phyloP scores from a whole-genome alignment of 2,888 invertebrate genomes.

The Yponomeuta sedellus region DNA sequence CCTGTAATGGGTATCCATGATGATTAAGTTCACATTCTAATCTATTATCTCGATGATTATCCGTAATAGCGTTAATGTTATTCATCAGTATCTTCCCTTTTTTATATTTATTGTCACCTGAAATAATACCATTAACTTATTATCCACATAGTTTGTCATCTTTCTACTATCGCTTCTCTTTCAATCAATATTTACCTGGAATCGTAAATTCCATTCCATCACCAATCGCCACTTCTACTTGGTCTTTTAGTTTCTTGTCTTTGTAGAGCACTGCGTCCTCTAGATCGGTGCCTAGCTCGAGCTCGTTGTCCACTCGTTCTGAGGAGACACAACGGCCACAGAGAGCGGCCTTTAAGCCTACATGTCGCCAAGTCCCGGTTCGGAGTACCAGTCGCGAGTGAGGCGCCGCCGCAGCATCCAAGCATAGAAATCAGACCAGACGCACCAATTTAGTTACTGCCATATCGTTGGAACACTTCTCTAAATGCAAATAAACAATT shows the following conservation, averaged over 20 bases:
- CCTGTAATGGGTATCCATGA: constrained; percentile 80
- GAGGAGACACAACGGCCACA: constrained; percentile 82
- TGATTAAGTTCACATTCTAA: constrained; percentile 86
- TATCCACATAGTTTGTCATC: constrained; percentile 17
- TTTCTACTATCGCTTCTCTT: not conserved
- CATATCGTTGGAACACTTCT: not conserved
- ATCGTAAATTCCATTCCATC: constrained; percentile 96
- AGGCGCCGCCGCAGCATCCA: constrained; percentile 40
- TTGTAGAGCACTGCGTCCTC: constrained; percentile 91
- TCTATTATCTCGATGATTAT: constrained; percentile 84
- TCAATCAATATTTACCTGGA: constrained; percentile 78
- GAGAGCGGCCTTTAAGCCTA: constrained; percentile 76
- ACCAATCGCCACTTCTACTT: constrained; percentile 93
- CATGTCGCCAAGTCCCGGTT: constrained; percentile 44
- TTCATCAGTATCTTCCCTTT: constrained; percentile 87
- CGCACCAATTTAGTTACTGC: constrained; percentile 23
- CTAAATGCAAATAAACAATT: constrained; percentile 1
- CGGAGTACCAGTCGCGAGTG: constrained; percentile 20
- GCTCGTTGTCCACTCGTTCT: constrained; percentile 80
- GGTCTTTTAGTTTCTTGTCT: constrained; percentile 92
- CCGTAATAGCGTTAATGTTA: constrained; percentile 87
- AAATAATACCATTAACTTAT: constrained; percentile 30
- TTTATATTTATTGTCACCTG: constrained; percentile 90
- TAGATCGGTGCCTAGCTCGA: constrained; percentile 80
- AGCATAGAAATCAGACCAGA: constrained; percentile 75